Evolutionary conservation across 2,888 invertebrate species (phyloP).

Genomic region (Eupithecia exiguata): DNA sequence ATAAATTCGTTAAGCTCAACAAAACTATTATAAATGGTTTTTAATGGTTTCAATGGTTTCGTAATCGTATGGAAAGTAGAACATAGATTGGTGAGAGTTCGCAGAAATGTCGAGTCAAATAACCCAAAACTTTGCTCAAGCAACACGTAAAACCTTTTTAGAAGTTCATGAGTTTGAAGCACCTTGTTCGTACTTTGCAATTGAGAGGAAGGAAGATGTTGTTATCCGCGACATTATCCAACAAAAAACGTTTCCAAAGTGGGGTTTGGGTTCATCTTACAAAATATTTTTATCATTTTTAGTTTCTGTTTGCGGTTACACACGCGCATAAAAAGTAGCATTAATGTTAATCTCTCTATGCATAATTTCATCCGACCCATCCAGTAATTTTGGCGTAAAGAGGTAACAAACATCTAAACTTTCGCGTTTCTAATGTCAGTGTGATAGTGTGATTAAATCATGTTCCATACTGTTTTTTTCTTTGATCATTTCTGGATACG

Average conservation of each 20-base stretch:
- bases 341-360: too few relatives aligned
- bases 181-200: slow-evolving; percentile 18
- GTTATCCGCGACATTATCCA: not conserved
- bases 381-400: too few relatives aligned
- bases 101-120: slow-evolving; percentile 20
- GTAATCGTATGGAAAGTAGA: slow-evolving; percentile 2
- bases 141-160: slow-evolving; percentile 38
- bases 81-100: slow-evolving; percentile 2
- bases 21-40: too few relatives aligned
- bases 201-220: slow-evolving; percentile 8
- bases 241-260: not conserved
- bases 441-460: not conserved
- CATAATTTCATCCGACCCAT: too few relatives aligned
- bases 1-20: too few relatives aligned
- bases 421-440: too few relatives aligned
- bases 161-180: slow-evolving; percentile 25
- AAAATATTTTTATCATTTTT: not conserved
- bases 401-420: too few relatives aligned
- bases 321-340: too few relatives aligned
- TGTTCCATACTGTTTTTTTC: too few relatives aligned
- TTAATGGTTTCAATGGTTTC: too few relatives aligned
- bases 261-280: not conserved
- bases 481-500: too few relatives aligned
- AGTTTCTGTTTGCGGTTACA: too few relatives aligned
- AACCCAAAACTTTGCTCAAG: slow-evolving; percentile 28